Conservation (phyloP, 2,797 vertebrate species). For the Rhodeus uyekii region DNA sequence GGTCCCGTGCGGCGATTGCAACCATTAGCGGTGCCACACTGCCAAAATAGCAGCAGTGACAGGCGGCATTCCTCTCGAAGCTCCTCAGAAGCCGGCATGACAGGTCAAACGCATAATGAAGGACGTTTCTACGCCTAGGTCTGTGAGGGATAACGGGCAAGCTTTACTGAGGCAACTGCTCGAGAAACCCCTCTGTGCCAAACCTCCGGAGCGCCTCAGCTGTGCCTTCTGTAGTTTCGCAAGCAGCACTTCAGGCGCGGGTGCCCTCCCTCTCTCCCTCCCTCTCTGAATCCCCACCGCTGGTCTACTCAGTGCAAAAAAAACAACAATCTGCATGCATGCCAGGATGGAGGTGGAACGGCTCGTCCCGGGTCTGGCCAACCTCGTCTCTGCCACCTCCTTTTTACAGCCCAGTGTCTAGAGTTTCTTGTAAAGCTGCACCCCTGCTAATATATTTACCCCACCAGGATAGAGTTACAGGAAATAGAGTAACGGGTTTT, state of each 20-base stretch:
- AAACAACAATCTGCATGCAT: constrained; percentile 68
- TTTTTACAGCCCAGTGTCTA: constrained; percentile 71
- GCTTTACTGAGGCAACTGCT: constrained; percentile 54
- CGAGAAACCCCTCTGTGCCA: constrained; percentile 61
- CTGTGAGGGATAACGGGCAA: constrained; percentile 72
- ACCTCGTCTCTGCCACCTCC: constrained; percentile 71
- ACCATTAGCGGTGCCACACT: constrained; percentile 79
- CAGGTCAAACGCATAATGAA: constrained; percentile 73
- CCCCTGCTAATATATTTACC: constrained; percentile 94
- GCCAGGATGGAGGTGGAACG: constrained; percentile 69
- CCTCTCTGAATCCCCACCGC: no score
- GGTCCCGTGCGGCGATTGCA: constrained; percentile 76
- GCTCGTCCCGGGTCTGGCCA: constrained; percentile 72
- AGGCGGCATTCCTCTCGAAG: constrained; percentile 77
- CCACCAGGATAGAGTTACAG: constrained; percentile 92
- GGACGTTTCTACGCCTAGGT: constrained; percentile 72
- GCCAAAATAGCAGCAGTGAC: constrained; percentile 82
- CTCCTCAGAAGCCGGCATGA: constrained; percentile 73
- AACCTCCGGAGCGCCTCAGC: constrained; percentile 73
- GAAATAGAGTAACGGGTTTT: constrained; percentile 88
- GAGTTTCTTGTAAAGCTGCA: constrained; percentile 79
- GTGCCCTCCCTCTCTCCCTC: constrained; percentile 33
- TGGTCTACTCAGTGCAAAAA: constrained; percentile 50
- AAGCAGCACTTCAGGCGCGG: constrained; percentile 67
- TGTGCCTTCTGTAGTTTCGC: constrained; percentile 73